phyloP scores from a whole-genome alignment of 2,888 invertebrate species.

The Limnephilus lunatus region DNA sequence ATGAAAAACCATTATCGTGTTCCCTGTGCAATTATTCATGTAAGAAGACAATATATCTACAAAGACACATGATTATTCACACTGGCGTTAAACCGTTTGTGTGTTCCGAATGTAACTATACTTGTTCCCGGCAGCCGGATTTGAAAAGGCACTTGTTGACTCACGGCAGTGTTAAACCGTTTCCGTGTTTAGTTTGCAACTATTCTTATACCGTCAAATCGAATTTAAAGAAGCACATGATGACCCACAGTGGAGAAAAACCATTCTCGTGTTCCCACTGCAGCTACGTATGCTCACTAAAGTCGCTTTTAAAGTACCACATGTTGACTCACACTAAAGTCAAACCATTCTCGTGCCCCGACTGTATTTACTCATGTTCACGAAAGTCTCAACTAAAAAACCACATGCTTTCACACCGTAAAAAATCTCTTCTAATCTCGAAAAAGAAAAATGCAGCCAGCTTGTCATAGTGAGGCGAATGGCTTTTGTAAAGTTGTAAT shows the following conservation, averaged over 20 bases:
- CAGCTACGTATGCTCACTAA: background rate
- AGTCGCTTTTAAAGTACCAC: background rate
- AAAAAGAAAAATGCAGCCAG: too few relatives aligned
- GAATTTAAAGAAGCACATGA: background rate
- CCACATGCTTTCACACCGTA: too few relatives aligned
- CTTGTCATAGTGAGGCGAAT: too few relatives aligned
- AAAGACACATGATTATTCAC: background rate
- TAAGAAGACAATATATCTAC: background rate
- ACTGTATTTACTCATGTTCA: too few relatives aligned
- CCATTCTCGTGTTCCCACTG: background rate
- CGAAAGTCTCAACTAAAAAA: too few relatives aligned
- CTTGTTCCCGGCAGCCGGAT: background rate
- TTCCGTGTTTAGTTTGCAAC: too few relatives aligned
- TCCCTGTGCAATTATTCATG: background rate
- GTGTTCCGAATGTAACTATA: background rate
- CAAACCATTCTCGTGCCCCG: background rate
- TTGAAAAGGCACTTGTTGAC: background rate
- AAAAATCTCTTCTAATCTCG: too few relatives aligned
- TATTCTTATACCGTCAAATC: too few relatives aligned
- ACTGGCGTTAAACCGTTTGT: background rate
- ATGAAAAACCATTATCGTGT: background rate
- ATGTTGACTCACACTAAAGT: background rate
- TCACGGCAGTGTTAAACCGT: background rate
- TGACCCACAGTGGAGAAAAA: background rate
- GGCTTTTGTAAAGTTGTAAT: too few relatives aligned